Evolutionary conservation across 2,888 invertebrate genomes (phyloP), one percentile per base, ranked within the genome.

Genomic region (Drosophila longiperda): DNA sequence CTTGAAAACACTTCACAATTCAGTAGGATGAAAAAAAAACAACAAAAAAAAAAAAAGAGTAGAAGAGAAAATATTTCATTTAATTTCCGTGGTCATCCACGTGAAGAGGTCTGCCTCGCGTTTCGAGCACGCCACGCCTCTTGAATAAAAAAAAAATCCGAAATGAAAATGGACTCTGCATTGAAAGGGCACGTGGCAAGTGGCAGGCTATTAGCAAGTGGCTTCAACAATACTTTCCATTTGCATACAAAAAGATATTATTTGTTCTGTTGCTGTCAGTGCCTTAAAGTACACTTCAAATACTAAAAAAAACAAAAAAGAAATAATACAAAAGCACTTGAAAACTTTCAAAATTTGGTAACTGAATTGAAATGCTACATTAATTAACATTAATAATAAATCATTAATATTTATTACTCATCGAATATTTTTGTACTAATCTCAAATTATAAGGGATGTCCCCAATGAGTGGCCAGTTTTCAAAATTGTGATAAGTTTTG

Each of bases 81-180:
- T 89, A 84, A 87, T 85, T 87, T 80, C 86, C 80, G 83, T 85
- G 90, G 90, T 83, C 83, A 83, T 75, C 67, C 84, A 82, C 63
- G 68, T 81, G 75, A 74, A 86, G 88, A 87, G 88, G 83, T 88
- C 86, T 88, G 86, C 73, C 73, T 76, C 66, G 75, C 72, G 85
- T 64, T 74, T 80, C 80, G 77, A 87, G 77, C 61, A 70, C 62
- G 50, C 54, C 17, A 38, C 38, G 38, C 17, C 38, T 38, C 38
- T 38, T 38, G 38, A 33, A 7, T 48, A 29, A 64, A 75, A 36
- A 49, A 11, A 29, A 26, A 33, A 42, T 17, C 9, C 8, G 15
- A 40, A 65, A 65, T 40, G 68, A 67, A 66, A 67, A 67, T 67
- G 60, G 60, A 75, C 69, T 66, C 69, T 72, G 63, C 69, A 68